Evolutionary conservation across 2,888 invertebrate species (phyloP).

Genomic region (Pandemis cinnamomeana): DNA sequence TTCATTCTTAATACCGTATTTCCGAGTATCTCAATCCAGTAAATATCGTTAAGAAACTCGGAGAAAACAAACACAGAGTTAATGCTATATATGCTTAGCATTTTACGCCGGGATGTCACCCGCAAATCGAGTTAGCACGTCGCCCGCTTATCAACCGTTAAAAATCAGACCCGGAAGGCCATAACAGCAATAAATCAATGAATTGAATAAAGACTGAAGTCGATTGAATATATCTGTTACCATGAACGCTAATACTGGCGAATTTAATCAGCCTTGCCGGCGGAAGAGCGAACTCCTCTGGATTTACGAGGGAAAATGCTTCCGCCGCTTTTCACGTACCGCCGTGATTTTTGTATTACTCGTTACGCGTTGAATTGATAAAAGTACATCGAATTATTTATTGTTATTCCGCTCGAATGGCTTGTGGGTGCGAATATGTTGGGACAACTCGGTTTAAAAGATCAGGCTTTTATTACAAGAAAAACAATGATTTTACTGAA

Average conservation of each 20-base stretch:
- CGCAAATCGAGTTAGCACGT: constrained; percentile 16
- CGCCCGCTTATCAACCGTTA: constrained; percentile 19
- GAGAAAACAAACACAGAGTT: not conserved
- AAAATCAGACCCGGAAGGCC: constrained; percentile 22
- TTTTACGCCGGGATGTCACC: constrained; percentile 14
- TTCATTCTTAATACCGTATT: not conserved
- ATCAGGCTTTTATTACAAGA: not conserved
- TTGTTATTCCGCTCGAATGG: constrained; percentile 18
- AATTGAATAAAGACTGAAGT: constrained; percentile 58
- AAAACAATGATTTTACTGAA: not conserved
- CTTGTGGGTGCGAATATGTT: not conserved
- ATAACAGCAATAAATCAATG: constrained; percentile 56
- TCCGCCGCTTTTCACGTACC: constrained; percentile 60
- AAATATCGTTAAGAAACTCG: not conserved
- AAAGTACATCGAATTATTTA: constrained; percentile 39
- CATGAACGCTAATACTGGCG: constrained; percentile 69
- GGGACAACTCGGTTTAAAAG: not conserved
- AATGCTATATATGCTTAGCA: not conserved
- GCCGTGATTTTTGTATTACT: constrained; percentile 43
- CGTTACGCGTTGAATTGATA: constrained; percentile 41
- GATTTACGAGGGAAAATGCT: constrained; percentile 72
- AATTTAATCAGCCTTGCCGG: constrained; percentile 68
- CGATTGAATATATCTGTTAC: constrained; percentile 67
- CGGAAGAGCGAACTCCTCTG: constrained; percentile 61
- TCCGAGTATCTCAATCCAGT: not conserved